Conservation (phyloP, 2,797 vertebrate genomes). For the Sebastes steindachneri region DNA sequence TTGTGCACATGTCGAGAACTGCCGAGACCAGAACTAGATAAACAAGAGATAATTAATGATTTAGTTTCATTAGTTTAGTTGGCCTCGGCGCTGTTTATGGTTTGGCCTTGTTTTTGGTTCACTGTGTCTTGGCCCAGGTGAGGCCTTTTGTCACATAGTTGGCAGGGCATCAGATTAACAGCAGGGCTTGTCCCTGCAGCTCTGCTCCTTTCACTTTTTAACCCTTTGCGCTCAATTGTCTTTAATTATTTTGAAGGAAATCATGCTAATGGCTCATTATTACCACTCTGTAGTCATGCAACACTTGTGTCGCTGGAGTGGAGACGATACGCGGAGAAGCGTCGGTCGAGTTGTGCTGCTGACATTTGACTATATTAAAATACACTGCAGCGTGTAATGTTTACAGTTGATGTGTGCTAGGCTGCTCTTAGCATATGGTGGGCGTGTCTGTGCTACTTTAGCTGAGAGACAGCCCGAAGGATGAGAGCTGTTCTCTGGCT, state of each 20-base stretch:
- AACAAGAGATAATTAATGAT: background rate
- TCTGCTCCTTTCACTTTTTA: conserved; percentile 54
- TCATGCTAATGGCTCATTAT: background rate
- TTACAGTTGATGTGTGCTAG: conserved; percentile 37
- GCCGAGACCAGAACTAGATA: background rate
- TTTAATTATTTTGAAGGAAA: background rate
- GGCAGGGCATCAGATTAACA: conserved; percentile 55
- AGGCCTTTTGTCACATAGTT: conserved; percentile 72
- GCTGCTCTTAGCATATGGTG: conserved; percentile 61
- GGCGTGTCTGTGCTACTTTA: conserved; percentile 73
- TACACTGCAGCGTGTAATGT: conserved; percentile 5
- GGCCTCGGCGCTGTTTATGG: conserved; percentile 23
- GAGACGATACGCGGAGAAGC: background rate
- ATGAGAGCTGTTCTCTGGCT: conserved; percentile 55
- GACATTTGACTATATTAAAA: background rate
- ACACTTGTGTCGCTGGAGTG: background rate
- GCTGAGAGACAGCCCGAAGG: conserved; percentile 67
- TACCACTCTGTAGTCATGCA: background rate
- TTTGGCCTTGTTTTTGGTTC: conserved; percentile 41
- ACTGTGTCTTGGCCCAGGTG: conserved; percentile 62
- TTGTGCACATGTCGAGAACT: background rate
- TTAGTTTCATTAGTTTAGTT: conserved; percentile 2
- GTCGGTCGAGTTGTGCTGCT: background rate
- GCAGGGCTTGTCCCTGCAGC: conserved; percentile 64
- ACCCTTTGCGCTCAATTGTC: conserved; percentile 19